Base-by-base conservation (phyloP, 1,140 invertebrate species). In the Sinella curviseta region DNA sequence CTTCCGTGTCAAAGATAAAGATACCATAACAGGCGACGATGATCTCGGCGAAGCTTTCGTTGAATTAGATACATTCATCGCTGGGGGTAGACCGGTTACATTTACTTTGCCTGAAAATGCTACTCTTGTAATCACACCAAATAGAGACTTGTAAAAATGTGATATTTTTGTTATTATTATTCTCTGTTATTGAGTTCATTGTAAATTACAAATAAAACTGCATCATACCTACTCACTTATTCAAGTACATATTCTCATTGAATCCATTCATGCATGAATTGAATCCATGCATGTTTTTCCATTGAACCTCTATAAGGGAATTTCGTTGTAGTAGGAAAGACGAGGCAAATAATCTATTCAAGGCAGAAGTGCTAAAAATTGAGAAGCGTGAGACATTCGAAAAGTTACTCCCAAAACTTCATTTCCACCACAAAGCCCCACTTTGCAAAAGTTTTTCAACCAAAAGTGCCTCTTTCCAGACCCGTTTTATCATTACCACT, bases 1-100 rank as follows among this genome's bases (percentile, higher is more conserved):
- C 73, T 83, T 83, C 74, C 77, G 78, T 73, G 77, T 83, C 55
- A 55, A 57, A 16, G 82, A 83, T 76, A 20, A 74, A 12, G 82
- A 83, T 57, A 57, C 48, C 20, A 28, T 81, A 17, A 81, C 67
- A 30, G 74, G 30, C 26, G 78, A 81, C 54, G 82, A 83, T 77
- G 57, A 67, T 36, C 39, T 83, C 35, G 82, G 80, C 2, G 78
- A 83, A 73, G 76, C 57, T n/a, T 36, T 81, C 14, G 14, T 81
- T 12, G 75, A 80, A 16, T 76, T 79, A 26, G 82, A 83, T 67
- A 4, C 67, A 74, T 60, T 83, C 80, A n/a, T 78, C 74, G 65
- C 8, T 28, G 20, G 16, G 39, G 54, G 28, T 17, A 77, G 33
- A n/a, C 4, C 28, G 12, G 31, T 31, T 17, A 77, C 39, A 26